Conservation (phyloP, 2,797 vertebrate genomes). For the Hyperoplus lanceolatus region DNA sequence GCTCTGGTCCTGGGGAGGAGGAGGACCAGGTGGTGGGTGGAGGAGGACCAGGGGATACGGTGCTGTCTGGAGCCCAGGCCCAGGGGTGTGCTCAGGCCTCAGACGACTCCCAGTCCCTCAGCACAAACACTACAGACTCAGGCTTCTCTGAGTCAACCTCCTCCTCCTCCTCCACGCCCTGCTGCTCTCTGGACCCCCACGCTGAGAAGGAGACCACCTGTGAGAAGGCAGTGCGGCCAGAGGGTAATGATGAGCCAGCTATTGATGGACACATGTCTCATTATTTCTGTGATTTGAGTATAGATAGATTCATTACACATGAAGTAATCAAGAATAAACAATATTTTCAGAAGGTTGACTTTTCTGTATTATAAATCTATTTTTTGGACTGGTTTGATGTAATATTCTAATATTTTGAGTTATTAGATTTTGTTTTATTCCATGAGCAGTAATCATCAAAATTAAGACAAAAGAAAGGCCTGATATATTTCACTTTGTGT, state of each 20-base stretch:
- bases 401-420: too few species aligned
- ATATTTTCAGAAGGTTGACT: too few species aligned
- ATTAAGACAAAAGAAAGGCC: neutral
- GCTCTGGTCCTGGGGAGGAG: conserved; percentile 71
- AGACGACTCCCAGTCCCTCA: conserved; percentile 72
- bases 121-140: conserved; percentile 86
- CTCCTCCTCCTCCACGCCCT: conserved; percentile 78
- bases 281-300: neutral
- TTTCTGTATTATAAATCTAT: too few species aligned
- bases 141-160: conserved; percentile 88
- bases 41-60: conserved; percentile 59
- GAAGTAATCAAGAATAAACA: too few species aligned
- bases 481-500: too few species aligned
- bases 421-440: too few species aligned
- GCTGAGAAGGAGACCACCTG: conserved; percentile 91
- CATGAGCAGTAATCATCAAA: too few species aligned
- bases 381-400: too few species aligned
- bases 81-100: conserved; percentile 65
- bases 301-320: too few species aligned
- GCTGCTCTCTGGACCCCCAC: conserved; percentile 83
- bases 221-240: conserved; percentile 92
- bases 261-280: rapidly evolving
- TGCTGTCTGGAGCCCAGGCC: conserved; percentile 48
- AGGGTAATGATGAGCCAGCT: conserved; percentile 85
- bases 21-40: conserved; percentile 50